Percentiles rank a stretch among this genome's conserved stretches.
These are phyloP conservation scores for Tamias sibiricus DNA, from an alignment of 2,113 vertebrate species.

Conservation along the genomic window DNA sequence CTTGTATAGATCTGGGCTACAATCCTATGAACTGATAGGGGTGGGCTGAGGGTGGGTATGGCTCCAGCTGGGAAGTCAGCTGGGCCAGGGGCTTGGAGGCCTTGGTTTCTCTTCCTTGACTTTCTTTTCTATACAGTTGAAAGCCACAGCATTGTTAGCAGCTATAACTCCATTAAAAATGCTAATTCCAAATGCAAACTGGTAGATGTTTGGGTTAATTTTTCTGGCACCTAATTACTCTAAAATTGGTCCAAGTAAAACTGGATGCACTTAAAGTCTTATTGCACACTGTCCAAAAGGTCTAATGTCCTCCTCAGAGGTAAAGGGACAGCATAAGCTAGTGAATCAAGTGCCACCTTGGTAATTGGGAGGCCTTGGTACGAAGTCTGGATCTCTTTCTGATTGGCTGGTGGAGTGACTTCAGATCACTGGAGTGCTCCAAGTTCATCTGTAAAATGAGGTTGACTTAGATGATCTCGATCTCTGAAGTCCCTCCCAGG, in stretches of 20 bases:
- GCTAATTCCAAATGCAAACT: slow-evolving; percentile 24
- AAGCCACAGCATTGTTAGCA: not conserved
- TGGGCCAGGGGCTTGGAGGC: not conserved
- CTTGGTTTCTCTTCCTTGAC: not conserved
- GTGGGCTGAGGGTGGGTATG: not conserved
- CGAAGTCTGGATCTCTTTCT: not conserved
- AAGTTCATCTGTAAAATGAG: slow-evolving; percentile 28
- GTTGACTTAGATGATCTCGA: not conserved
- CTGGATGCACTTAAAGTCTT: not conserved
- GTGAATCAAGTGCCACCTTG: not conserved
- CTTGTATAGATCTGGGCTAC: not conserved
- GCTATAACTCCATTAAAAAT: slow-evolving; percentile 18
- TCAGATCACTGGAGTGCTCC: not conserved
- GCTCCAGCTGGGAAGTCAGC: not conserved
- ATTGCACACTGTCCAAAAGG: not conserved
- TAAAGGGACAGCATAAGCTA: not conserved
- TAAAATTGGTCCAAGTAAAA: slow-evolving; percentile 27
- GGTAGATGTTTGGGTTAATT: slow-evolving; percentile 40
- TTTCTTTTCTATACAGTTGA: not conserved
- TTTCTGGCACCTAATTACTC: slow-evolving; percentile 48
- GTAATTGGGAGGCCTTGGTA: not conserved
- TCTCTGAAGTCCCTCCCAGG: not conserved
- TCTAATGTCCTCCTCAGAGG: slow-evolving; percentile 20
- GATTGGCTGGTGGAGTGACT: not conserved
- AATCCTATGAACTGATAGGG: not conserved